Evolutionary conservation across 2,113 vertebrate genomes (phyloP).

Genomic region (Lampris megalopsis): DNA sequence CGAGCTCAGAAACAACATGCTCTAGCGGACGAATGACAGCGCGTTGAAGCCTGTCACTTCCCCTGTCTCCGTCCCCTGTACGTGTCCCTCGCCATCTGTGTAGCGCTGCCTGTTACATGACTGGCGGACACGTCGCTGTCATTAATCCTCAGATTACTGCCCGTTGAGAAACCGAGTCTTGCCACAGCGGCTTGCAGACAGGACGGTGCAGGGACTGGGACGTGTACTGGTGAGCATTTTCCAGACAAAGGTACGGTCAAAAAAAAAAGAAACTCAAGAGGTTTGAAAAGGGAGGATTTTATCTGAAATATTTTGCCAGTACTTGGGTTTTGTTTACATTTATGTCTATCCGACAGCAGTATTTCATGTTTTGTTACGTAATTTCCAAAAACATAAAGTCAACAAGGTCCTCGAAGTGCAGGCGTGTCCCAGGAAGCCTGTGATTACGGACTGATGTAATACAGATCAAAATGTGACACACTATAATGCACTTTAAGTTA

Average conservation of each 20-base stretch:
- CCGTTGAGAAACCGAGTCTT: constrained; percentile 53
- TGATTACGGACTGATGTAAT: constrained; percentile 52
- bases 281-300: neutral
- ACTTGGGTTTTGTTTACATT: neutral
- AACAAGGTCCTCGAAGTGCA: constrained; percentile 12
- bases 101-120: constrained; percentile 52
- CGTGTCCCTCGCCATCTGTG: constrained; percentile 67
- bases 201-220: constrained; percentile 23
- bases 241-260: neutral
- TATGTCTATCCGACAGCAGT: constrained; percentile 36
- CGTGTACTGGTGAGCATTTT: constrained; percentile 18
- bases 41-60: constrained; percentile 37
- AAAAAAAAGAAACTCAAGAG: neutral
- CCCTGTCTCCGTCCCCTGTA: constrained; percentile 41
- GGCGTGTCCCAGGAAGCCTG: constrained; percentile 19
- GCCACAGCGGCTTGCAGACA: constrained; percentile 38
- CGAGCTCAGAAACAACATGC: constrained; percentile 36
- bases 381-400: constrained; percentile 37
- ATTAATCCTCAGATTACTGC: constrained; percentile 75
- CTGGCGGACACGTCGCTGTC: constrained; percentile 68
- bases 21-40: constrained; percentile 51
- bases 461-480: constrained; percentile 23
- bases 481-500: constrained; percentile 25
- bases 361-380: constrained; percentile 55
- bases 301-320: neutral